These are phyloP conservation scores for Unio delphinus DNA, from an alignment of 2,888 invertebrate genomes.

Conservation along the genomic window DNA sequence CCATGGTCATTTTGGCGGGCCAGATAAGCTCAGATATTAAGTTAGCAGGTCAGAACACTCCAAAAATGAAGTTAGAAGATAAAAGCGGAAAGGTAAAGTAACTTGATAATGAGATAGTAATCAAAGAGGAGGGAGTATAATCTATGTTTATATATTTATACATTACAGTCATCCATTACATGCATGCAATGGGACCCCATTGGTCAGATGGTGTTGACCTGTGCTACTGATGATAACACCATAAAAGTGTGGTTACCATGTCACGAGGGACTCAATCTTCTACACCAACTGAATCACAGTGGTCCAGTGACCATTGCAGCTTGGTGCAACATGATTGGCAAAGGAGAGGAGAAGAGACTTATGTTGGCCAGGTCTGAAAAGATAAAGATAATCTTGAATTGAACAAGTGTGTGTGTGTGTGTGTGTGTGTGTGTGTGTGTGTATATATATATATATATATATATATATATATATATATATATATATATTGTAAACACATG, in stretches of 20 bases:
- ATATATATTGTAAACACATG: too few relatives aligned
- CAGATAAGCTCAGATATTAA: too few relatives aligned
- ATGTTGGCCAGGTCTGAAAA: conserved; percentile 59
- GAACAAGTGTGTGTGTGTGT: too few relatives aligned
- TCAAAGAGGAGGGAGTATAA: too few relatives aligned
- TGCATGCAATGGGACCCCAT: conserved; percentile 74
- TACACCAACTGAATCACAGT: conserved; percentile 73
- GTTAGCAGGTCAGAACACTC: too few relatives aligned
- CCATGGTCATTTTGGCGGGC: too few relatives aligned
- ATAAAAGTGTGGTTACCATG: conserved; percentile 73
- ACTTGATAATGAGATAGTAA: too few relatives aligned
- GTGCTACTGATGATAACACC: conserved; percentile 71
- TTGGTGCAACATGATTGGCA: conserved; percentile 76
- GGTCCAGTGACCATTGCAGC: conserved; percentile 73
- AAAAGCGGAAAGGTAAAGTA: too few relatives aligned
- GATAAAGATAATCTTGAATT: background rate
- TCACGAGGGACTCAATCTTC: conserved; percentile 71
- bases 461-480: too few relatives aligned
- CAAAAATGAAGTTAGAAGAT: too few relatives aligned
- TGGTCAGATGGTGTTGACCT: conserved; percentile 74
- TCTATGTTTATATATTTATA: conserved; percentile 3
- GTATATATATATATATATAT: too few relatives aligned
- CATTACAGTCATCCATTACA: conserved; percentile 68
- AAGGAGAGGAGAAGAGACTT: conserved; percentile 58
- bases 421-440: too few relatives aligned